These are phyloP conservation scores for Drosophila arizonae DNA, from an alignment of 1,140 invertebrate species.

Conservation along the genomic window DNA sequence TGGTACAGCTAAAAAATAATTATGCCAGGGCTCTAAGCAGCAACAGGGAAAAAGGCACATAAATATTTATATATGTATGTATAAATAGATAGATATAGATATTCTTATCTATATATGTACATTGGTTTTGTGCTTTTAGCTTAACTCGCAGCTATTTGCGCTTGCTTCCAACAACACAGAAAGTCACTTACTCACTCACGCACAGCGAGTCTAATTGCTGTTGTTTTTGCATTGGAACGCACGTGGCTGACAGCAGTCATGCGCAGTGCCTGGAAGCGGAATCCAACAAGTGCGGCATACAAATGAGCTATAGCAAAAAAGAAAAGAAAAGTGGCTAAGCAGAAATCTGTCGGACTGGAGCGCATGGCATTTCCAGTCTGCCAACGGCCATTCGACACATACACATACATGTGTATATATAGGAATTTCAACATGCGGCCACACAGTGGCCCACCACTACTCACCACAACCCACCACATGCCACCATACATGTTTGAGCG, in stretches of 20 bases:
- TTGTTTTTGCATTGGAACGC: slow-evolving; percentile 39
- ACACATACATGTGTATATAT: slow-evolving; percentile 2
- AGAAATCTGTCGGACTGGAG: slow-evolving; percentile 16
- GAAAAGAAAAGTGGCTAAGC: slow-evolving; percentile 11
- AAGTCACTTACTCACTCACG: not conserved
- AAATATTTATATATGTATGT: not conserved
- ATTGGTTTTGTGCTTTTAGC: slow-evolving; percentile 5
- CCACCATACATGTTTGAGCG: not conserved
- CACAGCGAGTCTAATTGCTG: not conserved
- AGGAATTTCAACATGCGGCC: slow-evolving; percentile 36
- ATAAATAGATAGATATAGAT: not conserved
- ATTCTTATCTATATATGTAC: not conserved
- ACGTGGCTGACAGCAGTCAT: slow-evolving; percentile 41
- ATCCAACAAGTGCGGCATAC: slow-evolving; percentile 80
- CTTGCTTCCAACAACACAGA: slow-evolving; percentile 19
- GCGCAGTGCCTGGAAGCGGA: slow-evolving; percentile 54
- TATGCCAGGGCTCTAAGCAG: not conserved
- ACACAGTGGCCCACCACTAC: slow-evolving; percentile 4
- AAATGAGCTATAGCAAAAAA: slow-evolving; percentile 32
- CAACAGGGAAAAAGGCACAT: not conserved
- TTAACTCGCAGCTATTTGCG: slow-evolving; percentile 21
- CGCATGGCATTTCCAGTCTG: slow-evolving; percentile 29
- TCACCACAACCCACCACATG: slow-evolving; percentile 29
- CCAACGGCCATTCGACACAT: not conserved
- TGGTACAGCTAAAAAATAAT: too few species aligned